Percentiles rank a stretch among this genome's conserved stretches.
These are phyloP conservation scores for Noctua comes DNA, from an alignment of 2,888 invertebrate genomes.

Conservation along the genomic window DNA sequence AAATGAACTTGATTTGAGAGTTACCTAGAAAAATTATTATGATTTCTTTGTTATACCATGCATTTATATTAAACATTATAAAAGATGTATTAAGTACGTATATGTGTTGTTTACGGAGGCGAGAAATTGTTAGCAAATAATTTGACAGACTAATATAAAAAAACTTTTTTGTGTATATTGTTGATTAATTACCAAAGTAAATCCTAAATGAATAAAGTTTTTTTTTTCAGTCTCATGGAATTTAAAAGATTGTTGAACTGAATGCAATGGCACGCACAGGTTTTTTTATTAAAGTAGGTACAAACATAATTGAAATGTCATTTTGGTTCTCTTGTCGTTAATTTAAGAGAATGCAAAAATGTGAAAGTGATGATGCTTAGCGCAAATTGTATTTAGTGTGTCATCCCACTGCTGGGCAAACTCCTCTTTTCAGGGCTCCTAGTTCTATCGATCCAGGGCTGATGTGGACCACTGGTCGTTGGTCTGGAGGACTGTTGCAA, in stretches of 20 bases:
- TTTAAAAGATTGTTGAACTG: background rate
- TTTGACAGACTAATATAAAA: background rate
- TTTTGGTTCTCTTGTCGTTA: background rate
- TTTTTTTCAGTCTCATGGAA: background rate
- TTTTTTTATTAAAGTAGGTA: background rate
- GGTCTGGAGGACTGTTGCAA: background rate
- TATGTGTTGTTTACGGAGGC: background rate
- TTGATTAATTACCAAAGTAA: background rate
- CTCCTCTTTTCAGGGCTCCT: background rate
- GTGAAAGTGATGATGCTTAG: background rate
- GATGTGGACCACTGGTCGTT: background rate
- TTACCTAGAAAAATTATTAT: background rate
- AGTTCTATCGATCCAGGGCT: background rate
- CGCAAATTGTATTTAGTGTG: background rate
- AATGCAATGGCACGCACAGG: background rate
- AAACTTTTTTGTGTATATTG: background rate
- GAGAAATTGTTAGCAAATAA: background rate
- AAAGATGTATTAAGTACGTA: background rate
- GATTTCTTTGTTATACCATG: background rate
- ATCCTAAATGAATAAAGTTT: background rate
- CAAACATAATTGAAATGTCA: slow-evolving; percentile 7
- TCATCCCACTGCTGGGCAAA: background rate
- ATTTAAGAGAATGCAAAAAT: background rate
- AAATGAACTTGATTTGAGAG: background rate
- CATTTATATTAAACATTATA: background rate